Conservation (phyloP, 2,113 vertebrate genomes). For the Albula goreensis region DNA sequence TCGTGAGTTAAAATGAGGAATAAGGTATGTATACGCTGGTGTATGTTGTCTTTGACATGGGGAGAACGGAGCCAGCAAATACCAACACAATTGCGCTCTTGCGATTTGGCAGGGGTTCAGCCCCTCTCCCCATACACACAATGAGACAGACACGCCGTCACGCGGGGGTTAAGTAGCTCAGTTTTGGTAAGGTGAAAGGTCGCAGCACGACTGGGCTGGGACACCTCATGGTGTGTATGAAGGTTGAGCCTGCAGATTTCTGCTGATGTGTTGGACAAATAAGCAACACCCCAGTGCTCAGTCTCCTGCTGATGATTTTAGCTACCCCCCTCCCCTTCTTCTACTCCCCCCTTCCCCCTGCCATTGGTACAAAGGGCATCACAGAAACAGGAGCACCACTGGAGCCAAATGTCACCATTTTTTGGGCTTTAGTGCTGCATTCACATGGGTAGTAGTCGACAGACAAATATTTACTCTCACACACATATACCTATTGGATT, state of each 20-base stretch:
- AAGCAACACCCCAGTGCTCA: neutral
- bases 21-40: too few species aligned
- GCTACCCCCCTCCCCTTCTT: neutral
- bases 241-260: neutral
- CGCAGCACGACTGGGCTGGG: neutral
- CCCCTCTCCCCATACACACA: neutral
- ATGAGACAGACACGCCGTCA: too few species aligned
- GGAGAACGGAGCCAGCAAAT: too few species aligned
- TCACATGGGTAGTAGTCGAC: neutral
- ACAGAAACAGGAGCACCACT: neutral
- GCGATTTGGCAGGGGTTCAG: neutral
- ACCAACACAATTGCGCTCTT: too few species aligned
- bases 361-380: neutral
- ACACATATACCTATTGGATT: too few species aligned
- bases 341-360: neutral
- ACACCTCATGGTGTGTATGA: too few species aligned
- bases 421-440: too few species aligned
- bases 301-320: neutral
- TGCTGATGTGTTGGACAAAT: neutral
- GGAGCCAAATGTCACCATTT: neutral
- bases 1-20: too few species aligned
- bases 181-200: neutral
- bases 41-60: too few species aligned
- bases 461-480: too few species aligned
- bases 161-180: neutral